Percentiles rank a stretch among this genome's conserved stretches.
Evolutionary conservation across 2,797 vertebrate genomes (phyloP).

Genomic region (Manis crassicaudata): DNA sequence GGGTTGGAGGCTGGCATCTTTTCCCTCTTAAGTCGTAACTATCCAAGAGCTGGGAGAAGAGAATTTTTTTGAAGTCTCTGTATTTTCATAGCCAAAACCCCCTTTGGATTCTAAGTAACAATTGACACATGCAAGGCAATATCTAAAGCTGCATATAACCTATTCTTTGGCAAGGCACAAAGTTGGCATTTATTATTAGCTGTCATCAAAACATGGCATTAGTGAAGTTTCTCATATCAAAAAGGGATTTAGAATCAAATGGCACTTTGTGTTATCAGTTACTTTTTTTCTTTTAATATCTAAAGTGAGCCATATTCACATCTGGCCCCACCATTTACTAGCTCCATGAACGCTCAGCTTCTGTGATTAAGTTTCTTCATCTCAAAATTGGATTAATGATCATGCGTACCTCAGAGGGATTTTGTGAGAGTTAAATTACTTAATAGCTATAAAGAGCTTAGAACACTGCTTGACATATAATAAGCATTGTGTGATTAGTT

Average conservation of each 20-base stretch:
- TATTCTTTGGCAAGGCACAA: conserved; percentile 41
- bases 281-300: conserved; percentile 76
- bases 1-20: not conserved
- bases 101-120: conserved; percentile 75
- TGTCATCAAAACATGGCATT: conserved; percentile 43
- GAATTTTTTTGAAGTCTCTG: not conserved
- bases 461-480: not conserved
- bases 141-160: conserved; percentile 60
- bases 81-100: conserved; percentile 69
- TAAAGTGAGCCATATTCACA: conserved; percentile 64
- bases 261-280: conserved; percentile 74
- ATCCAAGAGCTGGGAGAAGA: not conserved
- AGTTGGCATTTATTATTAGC: conserved; percentile 39
- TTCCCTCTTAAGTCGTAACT: not conserved
- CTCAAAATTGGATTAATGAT: conserved; percentile 50
- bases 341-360: not conserved
- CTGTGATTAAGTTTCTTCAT: conserved; percentile 42
- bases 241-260: conserved; percentile 33
- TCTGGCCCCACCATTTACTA: not conserved
- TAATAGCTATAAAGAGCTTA: not conserved
- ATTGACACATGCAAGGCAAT: conserved; percentile 76
- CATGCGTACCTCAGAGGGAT: not conserved
- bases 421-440: conserved; percentile 51
- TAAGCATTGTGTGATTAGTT: not conserved
- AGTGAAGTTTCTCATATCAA: conserved; percentile 49